phyloP scores from a whole-genome alignment of 1,140 invertebrate species.

The Ceratina japonica region DNA sequence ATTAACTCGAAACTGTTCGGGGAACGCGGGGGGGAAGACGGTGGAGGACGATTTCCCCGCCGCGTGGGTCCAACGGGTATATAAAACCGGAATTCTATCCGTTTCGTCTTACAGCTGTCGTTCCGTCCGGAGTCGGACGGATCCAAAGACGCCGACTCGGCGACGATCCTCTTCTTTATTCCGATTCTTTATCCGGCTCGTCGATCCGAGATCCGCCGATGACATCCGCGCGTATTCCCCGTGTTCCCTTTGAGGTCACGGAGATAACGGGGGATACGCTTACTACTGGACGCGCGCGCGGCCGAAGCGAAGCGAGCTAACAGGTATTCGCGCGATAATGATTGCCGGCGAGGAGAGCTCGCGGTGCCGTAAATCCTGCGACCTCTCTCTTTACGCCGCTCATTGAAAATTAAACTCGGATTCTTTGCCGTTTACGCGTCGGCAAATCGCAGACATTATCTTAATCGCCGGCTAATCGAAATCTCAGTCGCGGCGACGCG shows the following conservation, averaged over 20 bases:
- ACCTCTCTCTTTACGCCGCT: slow-evolving; percentile 15
- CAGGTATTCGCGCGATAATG: slow-evolving; percentile 58
- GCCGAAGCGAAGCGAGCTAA: slow-evolving; percentile 36
- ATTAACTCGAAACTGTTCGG: slow-evolving; percentile 5
- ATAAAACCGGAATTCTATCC: slow-evolving; percentile 46
- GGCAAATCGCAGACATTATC: slow-evolving; percentile 16
- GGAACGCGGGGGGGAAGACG: background rate
- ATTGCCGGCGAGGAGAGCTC: slow-evolving; percentile 36
- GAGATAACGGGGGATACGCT: slow-evolving; percentile 62
- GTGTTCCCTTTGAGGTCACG: slow-evolving; percentile 66
- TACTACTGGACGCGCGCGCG: slow-evolving; percentile 57
- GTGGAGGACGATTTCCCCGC: slow-evolving; percentile 25
- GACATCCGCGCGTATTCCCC: slow-evolving; percentile 58
- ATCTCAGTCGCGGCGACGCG: background rate
- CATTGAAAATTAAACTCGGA: slow-evolving; percentile 54
- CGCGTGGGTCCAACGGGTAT: background rate
- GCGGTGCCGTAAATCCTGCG: slow-evolving; percentile 39
- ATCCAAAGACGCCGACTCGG: slow-evolving; percentile 21
- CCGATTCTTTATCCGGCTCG: slow-evolving; percentile 10
- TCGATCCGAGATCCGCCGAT: slow-evolving; percentile 47
- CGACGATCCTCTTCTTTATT: background rate
- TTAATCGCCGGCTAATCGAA: slow-evolving; percentile 16
- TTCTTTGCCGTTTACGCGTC: slow-evolving; percentile 27
- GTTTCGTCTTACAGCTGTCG: slow-evolving; percentile 57
- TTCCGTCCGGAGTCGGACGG: slow-evolving; percentile 36